Evolutionary conservation across 2,888 invertebrate genomes (phyloP), one percentile per base, ranked within the genome.

Genomic region (Andrena haemorrhoa): DNA sequence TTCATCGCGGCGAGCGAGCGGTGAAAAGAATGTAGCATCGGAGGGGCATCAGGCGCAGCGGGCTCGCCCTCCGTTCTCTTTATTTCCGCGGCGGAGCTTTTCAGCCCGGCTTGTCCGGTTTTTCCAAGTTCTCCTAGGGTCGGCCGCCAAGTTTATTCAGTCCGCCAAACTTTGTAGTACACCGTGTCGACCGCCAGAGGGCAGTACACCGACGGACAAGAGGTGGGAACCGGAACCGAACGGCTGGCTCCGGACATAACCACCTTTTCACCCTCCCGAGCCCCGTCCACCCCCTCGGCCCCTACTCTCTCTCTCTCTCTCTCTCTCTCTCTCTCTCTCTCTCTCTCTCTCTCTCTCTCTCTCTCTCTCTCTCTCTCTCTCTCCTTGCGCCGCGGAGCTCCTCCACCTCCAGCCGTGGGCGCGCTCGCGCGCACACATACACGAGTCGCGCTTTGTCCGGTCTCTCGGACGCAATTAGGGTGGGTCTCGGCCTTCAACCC

Each of bases 381-480:
- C 69, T 60, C 65, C 29, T 49, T 35, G 41, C 53, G n/a, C 53
- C 20, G 20, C 20, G 20, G 53, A 53, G 56, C 26, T 56, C 56
- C 56, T 56, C 41, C 41, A 16, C 41, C 64, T 69, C 31, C 47
- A 33, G 16, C 33, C 53, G 60, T 26, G 61, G 29, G 75, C 75
- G 82, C 83, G 73, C 79, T 63, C 79, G 83, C 87, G 82, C 86
- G 82, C 88, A 85, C 89, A 89, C 90, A 90, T 91, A 92, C 91
- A 93, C 92, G 93, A 89, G 92, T 88, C 89, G 91, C 93, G 93
- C 93, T 93, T 94, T 93, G 93, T 94, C 94, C 93, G 89, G 90
- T 94, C 93, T 92, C 93, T 93, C 93, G 94, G 93, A 93, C 93
- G 93, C 93, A 94, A 94, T 94, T 94, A 94, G 94, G 94, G 93